Conservation (phyloP, 2,113 vertebrate species). For the Nycticorax nycticorax region DNA sequence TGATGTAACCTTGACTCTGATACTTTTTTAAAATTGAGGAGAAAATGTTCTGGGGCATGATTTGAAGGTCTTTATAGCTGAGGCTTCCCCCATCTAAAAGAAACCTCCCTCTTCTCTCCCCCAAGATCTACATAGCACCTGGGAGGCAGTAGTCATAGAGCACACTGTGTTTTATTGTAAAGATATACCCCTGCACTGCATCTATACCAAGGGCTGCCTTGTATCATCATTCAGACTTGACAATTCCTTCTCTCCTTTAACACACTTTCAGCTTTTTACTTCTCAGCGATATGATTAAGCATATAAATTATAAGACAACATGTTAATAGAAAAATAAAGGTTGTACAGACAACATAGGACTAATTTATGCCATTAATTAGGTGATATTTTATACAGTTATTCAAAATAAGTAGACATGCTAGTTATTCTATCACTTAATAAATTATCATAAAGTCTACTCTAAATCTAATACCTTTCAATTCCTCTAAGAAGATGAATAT, state of each 20-base stretch:
- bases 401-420: slow-evolving; percentile 48
- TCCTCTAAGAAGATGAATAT: slow-evolving; percentile 2
- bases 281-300: neutral
- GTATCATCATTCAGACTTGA: neutral
- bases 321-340: slow-evolving; percentile 55
- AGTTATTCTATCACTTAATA: slow-evolving; percentile 36
- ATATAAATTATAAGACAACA: neutral
- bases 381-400: slow-evolving; percentile 18
- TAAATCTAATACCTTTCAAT: slow-evolving; percentile 11
- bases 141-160: neutral
- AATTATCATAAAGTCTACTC: slow-evolving; percentile 29
- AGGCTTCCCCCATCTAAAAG: neutral
- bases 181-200: neutral
- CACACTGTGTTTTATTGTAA: neutral
- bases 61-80: neutral
- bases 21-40: neutral
- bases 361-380: slow-evolving; percentile 56
- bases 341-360: neutral
- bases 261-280: neutral
- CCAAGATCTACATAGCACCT: neutral
- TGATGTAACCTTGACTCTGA: neutral
- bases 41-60: neutral
- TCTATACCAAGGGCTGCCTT: neutral
- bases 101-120: neutral
- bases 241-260: neutral